Evolutionary conservation across 2,888 invertebrate species (phyloP), one percentile per base, ranked within the genome.

Genomic region (Epiblema foenella): DNA sequence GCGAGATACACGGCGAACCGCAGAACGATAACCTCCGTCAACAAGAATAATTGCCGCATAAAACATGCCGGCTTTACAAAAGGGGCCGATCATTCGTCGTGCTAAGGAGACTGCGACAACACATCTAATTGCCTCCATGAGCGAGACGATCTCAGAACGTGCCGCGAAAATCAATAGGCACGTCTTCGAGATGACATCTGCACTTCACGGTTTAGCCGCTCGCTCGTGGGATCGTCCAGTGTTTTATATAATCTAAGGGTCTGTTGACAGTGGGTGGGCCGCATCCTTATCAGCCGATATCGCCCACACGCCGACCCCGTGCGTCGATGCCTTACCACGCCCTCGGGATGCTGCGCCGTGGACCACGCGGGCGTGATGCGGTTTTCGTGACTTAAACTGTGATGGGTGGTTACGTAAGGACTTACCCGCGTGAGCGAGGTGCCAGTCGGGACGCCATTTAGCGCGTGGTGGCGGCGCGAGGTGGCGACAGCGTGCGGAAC

Each of bases 361-460:
- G 85, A 88, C 84, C 87, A 81, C 67, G 71, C 68, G 37, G 73
- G 60, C 20, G 15, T 18, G 37, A 20, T 9, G 49, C 11, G 8
- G 29, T 65, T 66, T 46, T 67, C 17, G 37, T 71, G 66, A 71
- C 66, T 71, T 62, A 71, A 51, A 71, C 39, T 56, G 56, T 72
- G 62, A 51, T 66, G 68, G 73, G 69, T 56, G 64, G 68, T 85
- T 83, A 82, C 79, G 75, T 79, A 81, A 81, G 71, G 67, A 89
- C 93, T 93, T 90, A 93, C 93, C 91, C 90, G 87, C 86, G 84
- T 77, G 86, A 87, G 84, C 84, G 85, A 83, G 84, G 86, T 86
- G 86, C 88, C 87, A 79, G 83, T 87, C 86, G 87, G 88, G 88
- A 91, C 91, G 93, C 92, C 92, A 92, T 93, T 87, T 85, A 87